Percentiles rank a stretch among this genome's conserved stretches.
phyloP scores from a whole-genome alignment of 2,797 vertebrate species.

The Eutrigla gurnardus region DNA sequence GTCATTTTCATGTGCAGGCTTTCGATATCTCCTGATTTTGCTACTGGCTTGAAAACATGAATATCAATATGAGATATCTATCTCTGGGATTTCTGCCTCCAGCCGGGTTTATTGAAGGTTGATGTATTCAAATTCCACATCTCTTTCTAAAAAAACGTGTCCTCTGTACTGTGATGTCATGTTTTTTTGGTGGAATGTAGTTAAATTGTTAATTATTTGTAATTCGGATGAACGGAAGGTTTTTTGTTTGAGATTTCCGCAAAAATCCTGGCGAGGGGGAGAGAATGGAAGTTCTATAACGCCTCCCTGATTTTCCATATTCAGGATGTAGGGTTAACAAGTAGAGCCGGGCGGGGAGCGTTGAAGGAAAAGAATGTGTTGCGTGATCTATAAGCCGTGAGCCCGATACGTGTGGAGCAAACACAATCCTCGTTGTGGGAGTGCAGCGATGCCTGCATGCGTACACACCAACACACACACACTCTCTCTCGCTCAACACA shows the following conservation, averaged over 20 bases:
- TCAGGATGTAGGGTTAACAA: constrained; percentile 37
- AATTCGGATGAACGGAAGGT: constrained; percentile 2
- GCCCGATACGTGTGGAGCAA: constrained; percentile 42
- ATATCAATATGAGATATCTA: constrained; percentile 32
- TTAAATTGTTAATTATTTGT: background rate
- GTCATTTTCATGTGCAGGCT: constrained; percentile 42
- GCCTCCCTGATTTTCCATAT: constrained; percentile 35
- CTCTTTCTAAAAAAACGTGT: constrained; percentile 3
- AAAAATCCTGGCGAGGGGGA: constrained; percentile 16
- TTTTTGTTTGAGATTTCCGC: constrained; percentile 18
- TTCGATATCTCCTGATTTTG: constrained; percentile 40
- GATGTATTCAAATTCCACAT: constrained; percentile 4
- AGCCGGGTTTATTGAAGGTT: background rate
- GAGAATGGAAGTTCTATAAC: constrained; percentile 30
- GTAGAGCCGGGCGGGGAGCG: constrained; percentile 41
- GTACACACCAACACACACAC: background rate
- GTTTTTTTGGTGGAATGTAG: background rate
- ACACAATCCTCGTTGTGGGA: constrained; percentile 17
- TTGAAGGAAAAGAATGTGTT: constrained; percentile 67
- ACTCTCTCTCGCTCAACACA: constrained; percentile 32
- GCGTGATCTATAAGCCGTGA: constrained; percentile 63
- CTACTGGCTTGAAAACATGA: constrained; percentile 8
- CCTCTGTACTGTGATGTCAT: constrained; percentile 9
- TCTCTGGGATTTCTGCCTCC: background rate
- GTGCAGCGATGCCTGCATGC: constrained; percentile 26